Percentiles rank a stretch among this genome's conserved stretches.
phyloP scores from a whole-genome alignment of 2,113 vertebrate species.

The Tautogolabrus adspersus region DNA sequence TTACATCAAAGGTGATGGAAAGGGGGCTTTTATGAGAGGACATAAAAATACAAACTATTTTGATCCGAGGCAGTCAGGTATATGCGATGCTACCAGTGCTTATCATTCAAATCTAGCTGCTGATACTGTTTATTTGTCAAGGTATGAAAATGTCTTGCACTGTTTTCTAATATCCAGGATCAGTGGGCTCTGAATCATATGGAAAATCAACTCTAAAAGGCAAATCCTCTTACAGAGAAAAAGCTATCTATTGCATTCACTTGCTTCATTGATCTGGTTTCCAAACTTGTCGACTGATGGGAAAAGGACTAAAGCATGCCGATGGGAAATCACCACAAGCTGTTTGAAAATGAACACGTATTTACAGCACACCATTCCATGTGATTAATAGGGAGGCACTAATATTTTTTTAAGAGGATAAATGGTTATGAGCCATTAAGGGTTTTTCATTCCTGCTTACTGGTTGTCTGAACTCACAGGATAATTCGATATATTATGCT shows the following conservation, averaged over 20 bases:
- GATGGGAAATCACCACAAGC: constrained; percentile 60
- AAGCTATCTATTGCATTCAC: constrained; percentile 20
- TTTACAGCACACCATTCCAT: constrained; percentile 42
- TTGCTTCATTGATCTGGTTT: constrained; percentile 66
- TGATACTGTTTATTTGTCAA: constrained; percentile 16
- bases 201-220: constrained; percentile 4
- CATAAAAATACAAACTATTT: constrained; percentile 47
- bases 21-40: constrained; percentile 53
- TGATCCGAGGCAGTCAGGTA: constrained; percentile 30
- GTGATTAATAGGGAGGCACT: constrained; percentile 38
- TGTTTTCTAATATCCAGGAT: constrained; percentile 7
- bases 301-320: constrained; percentile 42
- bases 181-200: constrained; percentile 14
- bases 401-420: constrained; percentile 41
- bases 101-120: constrained; percentile 30
- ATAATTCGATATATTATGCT: constrained; percentile 35
- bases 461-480: constrained; percentile 21
- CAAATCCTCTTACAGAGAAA: constrained; percentile 19
- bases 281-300: constrained; percentile 42
- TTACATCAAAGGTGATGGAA: constrained; percentile 72
- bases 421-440: constrained; percentile 40
- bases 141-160: constrained; percentile 7
- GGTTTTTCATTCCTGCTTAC: constrained; percentile 22
- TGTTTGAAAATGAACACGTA: constrained; percentile 36
- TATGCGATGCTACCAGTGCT: constrained; percentile 8